Base-by-base conservation (phyloP, 2,113 vertebrate species). In the Protobothrops flavoviridis region DNA sequence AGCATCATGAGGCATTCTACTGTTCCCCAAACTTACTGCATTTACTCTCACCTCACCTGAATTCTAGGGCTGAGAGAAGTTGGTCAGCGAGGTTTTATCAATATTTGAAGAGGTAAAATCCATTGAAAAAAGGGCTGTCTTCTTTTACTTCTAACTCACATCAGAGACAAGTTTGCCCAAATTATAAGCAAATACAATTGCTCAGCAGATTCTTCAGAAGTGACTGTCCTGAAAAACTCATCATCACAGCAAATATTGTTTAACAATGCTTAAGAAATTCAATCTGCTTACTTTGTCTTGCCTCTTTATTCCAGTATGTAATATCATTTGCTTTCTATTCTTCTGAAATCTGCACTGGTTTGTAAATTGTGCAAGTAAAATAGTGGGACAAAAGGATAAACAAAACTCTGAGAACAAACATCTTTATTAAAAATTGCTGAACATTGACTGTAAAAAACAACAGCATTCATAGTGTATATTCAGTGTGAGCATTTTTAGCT, bases 401-500 rank as follows among this genome's bases (percentile, higher is more conserved):
- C 8, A 93, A 93, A 57, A n/a, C 1, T 26, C 0, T 15, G 81
- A 43, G 89, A 90, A 53, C 1, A 69, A 24, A 91, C 0, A 85
- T 88, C 12, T 10, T 48, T 88, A 59, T 64, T 10, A 33, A 85
- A 29, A 29, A 15, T 50, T 1, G 39, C 20, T 2, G 6, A 87
- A 0, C n/a, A 81, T 48, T 64, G 43, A 93, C 55, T 12, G 55
- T 15, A 61, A 24, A 93, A 90, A 39, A 4, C 24, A 91, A 15
- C 88, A 94, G 61, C 87, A 95, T 85, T 20, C 24, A 15, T 1
- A 92, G 96, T 88, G 24, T 90, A 21, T 94, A 87, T 92, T 95
- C 85, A 93, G 85, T 85, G 95, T 86, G 95, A 97, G 92, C 69
- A 94, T 45, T 74, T 90, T 95, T 92, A 57, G 8, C 43, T 94